Base-by-base conservation (phyloP, 2,888 invertebrate genomes). In the Exephanes ischioxanthus region DNA sequence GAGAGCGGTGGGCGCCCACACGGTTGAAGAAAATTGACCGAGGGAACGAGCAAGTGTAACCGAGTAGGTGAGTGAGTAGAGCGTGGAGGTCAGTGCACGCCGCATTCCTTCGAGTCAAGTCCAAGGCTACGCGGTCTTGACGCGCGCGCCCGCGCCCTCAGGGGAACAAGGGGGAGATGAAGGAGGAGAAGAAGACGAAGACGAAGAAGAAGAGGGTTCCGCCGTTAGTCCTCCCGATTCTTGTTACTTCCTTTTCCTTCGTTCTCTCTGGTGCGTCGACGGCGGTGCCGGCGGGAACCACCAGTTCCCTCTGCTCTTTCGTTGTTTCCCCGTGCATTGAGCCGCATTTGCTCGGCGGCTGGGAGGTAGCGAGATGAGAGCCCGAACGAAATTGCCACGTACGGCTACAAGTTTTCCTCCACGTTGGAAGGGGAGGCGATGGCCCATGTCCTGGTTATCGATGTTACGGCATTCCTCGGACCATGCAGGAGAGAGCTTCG, bases 31-130 rank as follows among this genome's bases (percentile, higher is more conserved):
- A 89, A 89, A 89, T 88, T 78, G 72, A 76, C 68, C 61, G 81
- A 84, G 75, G 55, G 83, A 83, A 26, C 72, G 81, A 76, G 45
- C 53, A 51, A 76, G 87, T 37, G 87, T 81, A 83, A 87, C 77
- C 85, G 84, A 87, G 86, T 87, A 88, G 87, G 87, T 87, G 85
- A 87, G 87, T 85, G 89, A 88, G 87, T 83, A 73, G 84, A 87
- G 81, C 80, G 85, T 82, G 86, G 89, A 87, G 92, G 93, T 92
- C 92, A 92, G 90, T 92, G 93, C 90, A 91, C 92, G 91, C 89
- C 87, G 89, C 93, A 92, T 93, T 93, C 93, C 91, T 91, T 86
- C 88, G 91, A 91, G 91, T 93, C 93, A 93, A 93, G 93, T 93
- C 92, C 93, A 93, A 93, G 93, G 93, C 91, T 91, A 92, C 91